A percentile compares a stretch with the other conserved stretches of the same genome.
These are phyloP conservation scores for Xanthorhoe spadicearia DNA, from an alignment of 2,888 invertebrate genomes.

Conservation along the genomic window DNA sequence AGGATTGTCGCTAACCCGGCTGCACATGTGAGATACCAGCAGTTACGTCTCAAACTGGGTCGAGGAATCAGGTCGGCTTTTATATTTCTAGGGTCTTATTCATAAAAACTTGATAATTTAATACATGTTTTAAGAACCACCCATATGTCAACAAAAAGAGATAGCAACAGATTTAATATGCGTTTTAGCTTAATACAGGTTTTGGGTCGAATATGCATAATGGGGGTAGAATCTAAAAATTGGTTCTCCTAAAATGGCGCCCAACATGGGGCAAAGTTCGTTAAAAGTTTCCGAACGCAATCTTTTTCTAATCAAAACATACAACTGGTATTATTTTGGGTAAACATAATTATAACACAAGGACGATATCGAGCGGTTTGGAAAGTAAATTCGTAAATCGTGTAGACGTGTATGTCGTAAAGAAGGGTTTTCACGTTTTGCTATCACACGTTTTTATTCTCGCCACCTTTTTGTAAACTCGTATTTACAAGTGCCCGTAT, in stretches of 20 bases:
- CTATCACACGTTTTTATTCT: background rate
- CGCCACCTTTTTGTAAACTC: background rate
- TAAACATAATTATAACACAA: background rate
- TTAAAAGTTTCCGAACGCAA: background rate
- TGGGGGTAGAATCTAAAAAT: background rate
- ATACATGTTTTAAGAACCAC: too few relatives aligned
- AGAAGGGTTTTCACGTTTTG: background rate
- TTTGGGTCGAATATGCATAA: too few relatives aligned
- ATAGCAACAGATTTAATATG: too few relatives aligned
- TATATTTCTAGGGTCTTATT: too few relatives aligned
- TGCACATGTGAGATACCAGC: slow-evolving; percentile 26
- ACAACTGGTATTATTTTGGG: background rate
- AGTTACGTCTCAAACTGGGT: slow-evolving; percentile 11
- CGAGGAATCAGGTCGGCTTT: slow-evolving; percentile 5
- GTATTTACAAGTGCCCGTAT: background rate
- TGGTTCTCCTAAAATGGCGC: background rate
- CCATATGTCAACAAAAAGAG: too few relatives aligned
- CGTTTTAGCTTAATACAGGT: too few relatives aligned
- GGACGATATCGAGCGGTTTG: background rate
- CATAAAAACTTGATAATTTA: too few relatives aligned
- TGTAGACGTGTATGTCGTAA: background rate
- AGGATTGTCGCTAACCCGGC: slow-evolving; percentile 11
- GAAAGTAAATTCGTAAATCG: background rate
- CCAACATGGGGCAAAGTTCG: background rate
- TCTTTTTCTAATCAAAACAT: background rate